Evolutionary conservation across 2,888 invertebrate genomes (phyloP).

Genomic region (Phytoseiulus persimilis): DNA sequence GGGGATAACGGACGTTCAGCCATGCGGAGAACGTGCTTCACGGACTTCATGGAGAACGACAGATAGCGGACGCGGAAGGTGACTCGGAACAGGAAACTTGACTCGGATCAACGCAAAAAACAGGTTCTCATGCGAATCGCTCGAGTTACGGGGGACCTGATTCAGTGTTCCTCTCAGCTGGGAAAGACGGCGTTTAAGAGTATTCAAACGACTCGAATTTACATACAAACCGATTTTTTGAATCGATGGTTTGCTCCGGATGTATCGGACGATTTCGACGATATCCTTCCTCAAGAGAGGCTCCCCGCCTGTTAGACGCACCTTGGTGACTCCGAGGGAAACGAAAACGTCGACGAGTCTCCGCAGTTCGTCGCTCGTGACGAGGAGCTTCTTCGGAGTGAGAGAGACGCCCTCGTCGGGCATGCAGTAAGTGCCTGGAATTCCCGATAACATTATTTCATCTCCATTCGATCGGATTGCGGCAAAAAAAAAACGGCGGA

Average conservation of each 20-base stretch:
- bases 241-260: conserved; percentile 43
- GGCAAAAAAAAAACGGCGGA: too few species aligned
- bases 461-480: conserved; percentile 41
- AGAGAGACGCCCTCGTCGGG: conserved; percentile 84
- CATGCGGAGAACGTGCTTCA: too few species aligned
- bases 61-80: too few species aligned
- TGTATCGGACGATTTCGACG: conserved; percentile 61
- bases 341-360: conserved; percentile 73
- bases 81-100: too few species aligned
- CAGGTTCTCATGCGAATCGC: too few species aligned
- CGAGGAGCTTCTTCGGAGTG: conserved; percentile 64
- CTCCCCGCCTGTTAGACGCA: conserved; percentile 93
- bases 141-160: too few species aligned
- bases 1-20: too few species aligned
- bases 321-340: conserved; percentile 74
- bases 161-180: too few species aligned
- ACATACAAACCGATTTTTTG: conserved; percentile 25
- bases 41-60: too few species aligned
- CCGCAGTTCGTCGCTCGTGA: conserved; percentile 72
- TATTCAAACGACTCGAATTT: too few species aligned
- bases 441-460: neutral
- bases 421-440: conserved; percentile 90
- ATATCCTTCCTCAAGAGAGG: conserved; percentile 84
- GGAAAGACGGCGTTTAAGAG: too few species aligned
- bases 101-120: too few species aligned